Evolutionary conservation across 2,888 invertebrate genomes (phyloP).

Genomic region (Platerodrilus igneus): DNA sequence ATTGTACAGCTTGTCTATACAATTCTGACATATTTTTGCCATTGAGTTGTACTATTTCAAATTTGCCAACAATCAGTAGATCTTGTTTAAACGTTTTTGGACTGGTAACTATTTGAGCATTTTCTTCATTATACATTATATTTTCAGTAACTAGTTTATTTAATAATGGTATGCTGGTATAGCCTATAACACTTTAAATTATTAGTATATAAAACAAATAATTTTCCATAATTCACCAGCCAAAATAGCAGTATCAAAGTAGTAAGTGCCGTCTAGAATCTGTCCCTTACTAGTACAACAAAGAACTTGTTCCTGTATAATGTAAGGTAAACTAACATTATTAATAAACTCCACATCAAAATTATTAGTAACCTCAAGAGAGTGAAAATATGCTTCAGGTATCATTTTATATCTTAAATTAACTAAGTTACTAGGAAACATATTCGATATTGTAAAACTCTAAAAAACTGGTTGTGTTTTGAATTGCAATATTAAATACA

Average conservation of each 20-base stretch:
- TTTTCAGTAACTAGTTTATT: constrained; percentile 37
- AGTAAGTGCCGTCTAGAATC: constrained; percentile 34
- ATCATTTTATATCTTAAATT: constrained; percentile 30
- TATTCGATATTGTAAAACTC: constrained; percentile 30
- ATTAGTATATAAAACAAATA: constrained; percentile 12
- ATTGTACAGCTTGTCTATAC: constrained; percentile 16
- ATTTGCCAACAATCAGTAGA: constrained; percentile 34
- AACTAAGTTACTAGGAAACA: constrained; percentile 37
- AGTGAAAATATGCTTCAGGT: constrained; percentile 36
- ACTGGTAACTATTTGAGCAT: constrained; percentile 35
- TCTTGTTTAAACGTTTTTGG: constrained; percentile 36
- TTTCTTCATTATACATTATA: constrained; percentile 38
- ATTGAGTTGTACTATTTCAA: constrained; percentile 24
- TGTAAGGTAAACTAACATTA: constrained; percentile 32
- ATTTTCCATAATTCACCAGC: constrained; percentile 28
- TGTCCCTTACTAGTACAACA: constrained; percentile 30
- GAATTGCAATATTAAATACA: constrained; percentile 13
- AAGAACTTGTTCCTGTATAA: constrained; percentile 36
- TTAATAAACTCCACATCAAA: constrained; percentile 37
- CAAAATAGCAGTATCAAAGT: constrained; percentile 34
- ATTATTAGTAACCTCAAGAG: constrained; percentile 33
- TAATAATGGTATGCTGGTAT: constrained; percentile 33
- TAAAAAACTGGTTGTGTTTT: constrained; percentile 25
- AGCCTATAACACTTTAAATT: constrained; percentile 28
- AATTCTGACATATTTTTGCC: constrained; percentile 12